Evolutionary conservation across 2,888 invertebrate genomes (phyloP).

Genomic region (Mimachlamys varia): DNA sequence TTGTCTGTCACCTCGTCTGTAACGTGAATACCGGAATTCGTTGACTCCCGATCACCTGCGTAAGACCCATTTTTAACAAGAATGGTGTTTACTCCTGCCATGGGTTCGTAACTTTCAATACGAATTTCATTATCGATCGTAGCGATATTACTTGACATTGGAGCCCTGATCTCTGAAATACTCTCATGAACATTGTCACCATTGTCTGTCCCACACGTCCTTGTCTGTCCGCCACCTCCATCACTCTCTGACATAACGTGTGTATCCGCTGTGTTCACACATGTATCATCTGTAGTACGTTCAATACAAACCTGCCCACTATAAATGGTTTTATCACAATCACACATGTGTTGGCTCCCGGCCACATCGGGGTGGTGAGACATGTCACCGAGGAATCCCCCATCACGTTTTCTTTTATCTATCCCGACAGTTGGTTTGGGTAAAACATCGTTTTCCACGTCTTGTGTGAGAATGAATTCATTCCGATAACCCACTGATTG

Average conservation of each 20-base stretch:
- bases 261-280: background rate
- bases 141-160: background rate
- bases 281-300: background rate
- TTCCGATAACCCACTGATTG: background rate
- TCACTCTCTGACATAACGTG: background rate
- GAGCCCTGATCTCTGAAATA: background rate
- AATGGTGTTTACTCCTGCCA: background rate
- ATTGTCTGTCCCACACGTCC: background rate
- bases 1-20: background rate
- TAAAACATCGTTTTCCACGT: background rate
- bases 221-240: background rate
- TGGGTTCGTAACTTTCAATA: background rate
- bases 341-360: background rate
- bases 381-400: background rate
- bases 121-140: background rate
- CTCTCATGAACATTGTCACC: background rate
- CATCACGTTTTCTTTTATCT: background rate
- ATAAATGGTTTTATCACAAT: background rate
- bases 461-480: background rate
- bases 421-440: background rate
- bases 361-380: slow-evolving; percentile 5
- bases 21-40: background rate
- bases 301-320: slow-evolving; percentile 25
- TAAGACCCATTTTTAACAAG: background rate
- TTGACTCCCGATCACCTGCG: background rate